Conservation (phyloP, 2,888 invertebrate species). For the Lepidochrysops patricia region DNA sequence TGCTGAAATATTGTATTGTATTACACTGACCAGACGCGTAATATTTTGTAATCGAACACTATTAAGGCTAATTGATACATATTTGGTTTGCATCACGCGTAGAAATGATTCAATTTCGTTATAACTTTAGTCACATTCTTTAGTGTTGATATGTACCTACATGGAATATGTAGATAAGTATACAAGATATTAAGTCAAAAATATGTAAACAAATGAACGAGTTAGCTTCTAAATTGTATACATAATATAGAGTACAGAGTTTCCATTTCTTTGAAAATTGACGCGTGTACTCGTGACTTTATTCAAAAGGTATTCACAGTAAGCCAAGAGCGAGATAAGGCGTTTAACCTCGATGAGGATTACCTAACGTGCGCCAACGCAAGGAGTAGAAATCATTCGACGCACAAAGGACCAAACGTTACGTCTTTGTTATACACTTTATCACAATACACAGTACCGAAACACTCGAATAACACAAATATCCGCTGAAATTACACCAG, state of each 20-base stretch:
- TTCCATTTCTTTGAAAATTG: background rate
- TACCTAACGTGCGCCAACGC: conserved; percentile 43
- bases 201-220: background rate
- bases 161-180: too few relatives aligned
- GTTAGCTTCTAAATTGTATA: background rate
- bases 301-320: conserved; percentile 25
- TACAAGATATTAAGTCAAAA: background rate
- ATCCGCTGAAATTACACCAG: conserved; percentile 44
- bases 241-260: conserved; percentile 9
- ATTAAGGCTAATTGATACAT: conserved; percentile 35
- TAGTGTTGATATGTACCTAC: background rate
- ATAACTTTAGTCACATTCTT: background rate
- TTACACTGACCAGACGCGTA: background rate
- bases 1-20: background rate
- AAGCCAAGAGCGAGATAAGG: conserved; percentile 40
- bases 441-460: conserved; percentile 50
- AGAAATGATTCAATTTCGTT: conserved; percentile 5
- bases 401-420: conserved; percentile 54
- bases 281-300: conserved; percentile 20
- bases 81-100: conserved; percentile 24
- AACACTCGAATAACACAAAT: conserved; percentile 45
- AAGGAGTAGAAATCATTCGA: conserved; percentile 35
- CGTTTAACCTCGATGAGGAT: conserved; percentile 38
- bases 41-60: conserved; percentile 24
- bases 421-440: conserved; percentile 30